Evolutionary conservation across 2,113 vertebrate species (phyloP), one percentile per base, ranked within the genome.

Genomic region (Crotalus horridus): DNA sequence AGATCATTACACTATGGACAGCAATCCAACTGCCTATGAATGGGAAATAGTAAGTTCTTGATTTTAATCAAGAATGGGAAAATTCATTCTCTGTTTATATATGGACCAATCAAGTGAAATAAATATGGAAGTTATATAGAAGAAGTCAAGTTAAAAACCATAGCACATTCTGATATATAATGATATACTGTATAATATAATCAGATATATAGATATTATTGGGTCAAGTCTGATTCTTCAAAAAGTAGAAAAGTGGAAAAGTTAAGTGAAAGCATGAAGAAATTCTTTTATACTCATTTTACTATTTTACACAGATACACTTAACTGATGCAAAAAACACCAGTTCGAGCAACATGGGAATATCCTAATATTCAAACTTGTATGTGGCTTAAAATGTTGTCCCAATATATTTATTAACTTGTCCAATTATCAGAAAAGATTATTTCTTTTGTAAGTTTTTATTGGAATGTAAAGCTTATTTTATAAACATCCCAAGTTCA

Each of bases 31-130:
- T 89, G 88, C 90, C 95, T 93, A 95, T 92, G 89, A 93, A 96
- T 93, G 93, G 89, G 94, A 96, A 96, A 90, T 93, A 95, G 87
- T 91, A 96, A 96, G 96, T 58, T 95, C 95, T 97, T 93, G 91
- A 95, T 92, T 95, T 91, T 96, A 95, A 93, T 94, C 96, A 94
- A 90, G 92, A 93, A 95, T 10, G 64, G 59, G 93, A 74, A 94
- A 95, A 89, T 92, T 95, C 96, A 91, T 93, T 94, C 94, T 94
- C 92, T 94, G 92, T 92, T 94, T 95, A 95, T 93, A 96, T 95
- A 92, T 93, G 96, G 95, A 93, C 88, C 13, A 55, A 94, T 48
- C 51, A 64, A 43, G 81, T 92, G 54, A 85, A 85, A 89, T 58
- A 81, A 89, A 58, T 26, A 15, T 12, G 13, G 20, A 33, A 81